A percentile compares a stretch with the other conserved stretches of the same genome.
phyloP scores from a whole-genome alignment of 1,140 invertebrate genomes.

The Drosophila mojavensis region DNA sequence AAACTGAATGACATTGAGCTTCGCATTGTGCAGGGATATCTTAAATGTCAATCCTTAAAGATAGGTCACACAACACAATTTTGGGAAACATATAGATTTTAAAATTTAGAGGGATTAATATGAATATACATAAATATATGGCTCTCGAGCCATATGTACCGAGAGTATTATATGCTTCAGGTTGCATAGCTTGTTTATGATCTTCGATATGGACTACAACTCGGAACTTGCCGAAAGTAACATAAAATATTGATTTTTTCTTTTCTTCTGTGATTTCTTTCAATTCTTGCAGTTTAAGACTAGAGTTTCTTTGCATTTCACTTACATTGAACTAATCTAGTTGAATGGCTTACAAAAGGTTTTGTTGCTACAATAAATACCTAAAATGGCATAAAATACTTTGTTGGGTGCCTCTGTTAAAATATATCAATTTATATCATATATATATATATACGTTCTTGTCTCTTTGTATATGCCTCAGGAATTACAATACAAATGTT shows the following conservation, averaged over 20 bases:
- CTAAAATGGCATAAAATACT: slow-evolving; percentile 75
- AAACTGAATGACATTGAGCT: slow-evolving; percentile 13
- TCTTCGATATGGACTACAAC: neutral
- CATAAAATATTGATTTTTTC: neutral
- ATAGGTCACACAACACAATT: slow-evolving; percentile 39
- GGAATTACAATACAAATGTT: slow-evolving; percentile 54
- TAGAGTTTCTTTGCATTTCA: slow-evolving; percentile 48
- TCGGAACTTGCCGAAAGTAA: slow-evolving; percentile 19
- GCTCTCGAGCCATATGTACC: slow-evolving; percentile 6
- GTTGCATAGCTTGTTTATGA: neutral
- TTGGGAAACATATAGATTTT: slow-evolving; percentile 35
- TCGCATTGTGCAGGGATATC: slow-evolving; percentile 13
- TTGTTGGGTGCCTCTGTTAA: slow-evolving; percentile 63
- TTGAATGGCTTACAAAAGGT: slow-evolving; percentile 60
- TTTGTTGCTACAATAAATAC: slow-evolving; percentile 57
- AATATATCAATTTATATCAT: slow-evolving; percentile 57
- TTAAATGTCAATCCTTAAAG: slow-evolving; percentile 34
- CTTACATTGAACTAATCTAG: slow-evolving; percentile 27
- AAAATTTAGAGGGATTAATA: slow-evolving; percentile 7
- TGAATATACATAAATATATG: slow-evolving; percentile 19
- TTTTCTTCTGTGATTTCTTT: slow-evolving; percentile 7
- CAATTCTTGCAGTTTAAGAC: slow-evolving; percentile 46
- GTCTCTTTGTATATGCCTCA: slow-evolving; percentile 32
- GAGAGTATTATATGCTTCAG: slow-evolving; percentile 1
- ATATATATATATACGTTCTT: slow-evolving; percentile 48